These are phyloP conservation scores for Marmota flaviventris DNA, from an alignment of 2,113 vertebrate species.

Conservation along the genomic window DNA sequence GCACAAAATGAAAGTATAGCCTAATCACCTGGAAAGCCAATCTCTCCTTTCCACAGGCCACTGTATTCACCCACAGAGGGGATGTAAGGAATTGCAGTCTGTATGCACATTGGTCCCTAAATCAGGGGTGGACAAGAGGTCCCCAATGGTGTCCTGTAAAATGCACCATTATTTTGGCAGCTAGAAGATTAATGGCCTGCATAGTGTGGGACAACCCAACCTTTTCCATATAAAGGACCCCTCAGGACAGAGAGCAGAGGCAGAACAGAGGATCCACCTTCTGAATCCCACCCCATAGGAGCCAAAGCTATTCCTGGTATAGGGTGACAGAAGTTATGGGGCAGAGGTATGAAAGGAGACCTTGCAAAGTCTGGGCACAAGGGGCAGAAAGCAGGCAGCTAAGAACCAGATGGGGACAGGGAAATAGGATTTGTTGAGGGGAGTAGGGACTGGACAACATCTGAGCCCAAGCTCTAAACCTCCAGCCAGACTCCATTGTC, in stretches of 20 bases:
- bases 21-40: not conserved
- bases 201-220: not conserved
- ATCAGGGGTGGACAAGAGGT: not conserved
- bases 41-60: not conserved
- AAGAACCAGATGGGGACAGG: not conserved
- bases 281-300: not conserved
- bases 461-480: not conserved
- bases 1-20: not conserved
- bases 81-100: not conserved
- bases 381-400: not conserved
- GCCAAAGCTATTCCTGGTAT: not conserved
- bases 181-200: not conserved
- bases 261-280: not conserved
- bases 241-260: not conserved
- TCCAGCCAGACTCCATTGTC: not conserved
- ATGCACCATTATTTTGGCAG: not conserved
- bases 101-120: not conserved
- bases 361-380: not conserved
- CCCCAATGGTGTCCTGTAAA: not conserved
- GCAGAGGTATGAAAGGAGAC: not conserved
- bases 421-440: not conserved
- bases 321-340: not conserved
- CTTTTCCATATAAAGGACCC: not conserved
- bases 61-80: not conserved
- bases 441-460: too few relatives aligned